These are phyloP conservation scores for Taxidea taxus DNA, from an alignment of 2,113 vertebrate species.

Conservation along the genomic window DNA sequence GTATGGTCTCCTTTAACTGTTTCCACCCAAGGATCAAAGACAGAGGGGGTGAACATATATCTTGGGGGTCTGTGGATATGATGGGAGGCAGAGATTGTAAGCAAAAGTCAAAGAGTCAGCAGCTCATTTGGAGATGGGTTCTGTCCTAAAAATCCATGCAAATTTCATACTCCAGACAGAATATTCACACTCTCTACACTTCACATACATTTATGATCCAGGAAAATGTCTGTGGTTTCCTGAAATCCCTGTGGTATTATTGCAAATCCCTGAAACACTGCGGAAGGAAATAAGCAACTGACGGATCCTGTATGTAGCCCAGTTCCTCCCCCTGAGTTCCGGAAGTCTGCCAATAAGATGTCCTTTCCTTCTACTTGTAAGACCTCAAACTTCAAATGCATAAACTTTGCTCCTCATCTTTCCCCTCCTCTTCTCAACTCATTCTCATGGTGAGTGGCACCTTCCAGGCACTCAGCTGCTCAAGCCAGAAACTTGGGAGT, in stretches of 20 bases:
- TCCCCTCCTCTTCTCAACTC: background rate
- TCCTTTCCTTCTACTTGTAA: background rate
- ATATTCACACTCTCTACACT: background rate
- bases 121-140: background rate
- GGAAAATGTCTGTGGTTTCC: background rate
- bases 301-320: no score
- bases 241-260: background rate
- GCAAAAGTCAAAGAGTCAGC: background rate
- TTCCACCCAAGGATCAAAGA: background rate
- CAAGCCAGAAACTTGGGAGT: background rate
- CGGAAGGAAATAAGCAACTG: background rate
- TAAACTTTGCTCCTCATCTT: background rate
- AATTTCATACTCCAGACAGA: background rate
- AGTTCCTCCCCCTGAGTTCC: background rate
- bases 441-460: background rate
- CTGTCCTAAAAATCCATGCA: background rate
- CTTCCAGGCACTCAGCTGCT: conserved; percentile 34
- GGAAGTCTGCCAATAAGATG: background rate
- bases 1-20: background rate
- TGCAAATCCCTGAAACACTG: background rate
- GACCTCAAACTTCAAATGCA: background rate
- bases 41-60: background rate
- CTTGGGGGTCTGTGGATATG: background rate
- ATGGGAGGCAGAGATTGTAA: background rate
- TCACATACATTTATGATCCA: background rate